These are phyloP conservation scores for Rana temporaria DNA, from an alignment of 2,113 vertebrate species.

Conservation along the genomic window DNA sequence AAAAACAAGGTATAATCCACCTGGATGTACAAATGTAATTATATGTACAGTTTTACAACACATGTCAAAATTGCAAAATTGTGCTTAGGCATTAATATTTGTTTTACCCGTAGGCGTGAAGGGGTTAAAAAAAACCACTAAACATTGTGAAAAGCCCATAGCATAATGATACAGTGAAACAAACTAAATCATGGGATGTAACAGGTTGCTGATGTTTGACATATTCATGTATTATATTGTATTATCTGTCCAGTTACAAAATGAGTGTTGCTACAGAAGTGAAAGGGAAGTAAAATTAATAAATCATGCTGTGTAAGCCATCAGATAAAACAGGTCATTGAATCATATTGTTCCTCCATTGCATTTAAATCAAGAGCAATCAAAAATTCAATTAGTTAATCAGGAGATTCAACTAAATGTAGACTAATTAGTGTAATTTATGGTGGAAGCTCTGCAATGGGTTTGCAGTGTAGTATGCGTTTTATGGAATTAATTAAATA, in stretches of 20 bases:
- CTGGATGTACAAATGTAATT: too few species aligned
- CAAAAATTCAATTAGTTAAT: background rate
- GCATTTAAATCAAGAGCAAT: background rate
- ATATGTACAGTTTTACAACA: too few species aligned
- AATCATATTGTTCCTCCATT: conserved; percentile 6
- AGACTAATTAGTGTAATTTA: background rate
- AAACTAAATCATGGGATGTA: too few species aligned
- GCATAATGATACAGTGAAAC: too few species aligned
- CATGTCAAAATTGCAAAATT: too few species aligned
- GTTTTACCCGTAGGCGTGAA: too few species aligned
- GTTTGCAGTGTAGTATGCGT: background rate
- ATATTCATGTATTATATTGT: background rate
- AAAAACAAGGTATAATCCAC: too few species aligned
- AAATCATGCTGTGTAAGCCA: background rate
- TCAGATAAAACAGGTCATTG: background rate
- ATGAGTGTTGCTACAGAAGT: background rate
- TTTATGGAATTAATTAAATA: background rate
- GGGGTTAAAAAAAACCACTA: too few species aligned
- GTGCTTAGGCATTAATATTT: too few species aligned
- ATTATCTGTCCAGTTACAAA: too few species aligned
- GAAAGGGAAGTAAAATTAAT: background rate
- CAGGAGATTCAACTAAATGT: background rate
- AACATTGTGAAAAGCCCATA: too few species aligned
- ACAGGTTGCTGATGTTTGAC: too few species aligned
- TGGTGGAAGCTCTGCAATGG: background rate